Percentiles rank a stretch among this genome's conserved stretches.
These are phyloP conservation scores for Pyralis farinalis DNA, from an alignment of 2,888 invertebrate genomes.

Conservation along the genomic window DNA sequence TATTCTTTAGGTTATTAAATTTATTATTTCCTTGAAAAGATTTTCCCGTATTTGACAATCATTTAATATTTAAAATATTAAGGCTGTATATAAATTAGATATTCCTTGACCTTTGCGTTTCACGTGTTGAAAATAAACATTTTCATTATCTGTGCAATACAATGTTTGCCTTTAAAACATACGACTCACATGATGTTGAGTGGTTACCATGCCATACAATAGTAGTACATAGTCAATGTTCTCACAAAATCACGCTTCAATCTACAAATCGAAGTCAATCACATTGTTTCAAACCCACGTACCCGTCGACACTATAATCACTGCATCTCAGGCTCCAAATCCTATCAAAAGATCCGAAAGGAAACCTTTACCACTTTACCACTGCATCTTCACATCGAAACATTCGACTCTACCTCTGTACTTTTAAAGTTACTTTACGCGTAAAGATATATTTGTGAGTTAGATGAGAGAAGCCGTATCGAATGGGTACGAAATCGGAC, in stretches of 20 bases:
- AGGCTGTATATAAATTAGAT: too few species aligned
- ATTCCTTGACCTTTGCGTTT: too few species aligned
- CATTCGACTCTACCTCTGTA: slow-evolving; percentile 26
- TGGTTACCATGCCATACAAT: too few species aligned
- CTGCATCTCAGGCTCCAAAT: slow-evolving; percentile 21
- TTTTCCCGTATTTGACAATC: too few species aligned
- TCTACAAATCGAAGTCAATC: slow-evolving; percentile 6
- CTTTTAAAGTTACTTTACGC: slow-evolving; percentile 16
- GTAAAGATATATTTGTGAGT: slow-evolving; percentile 29
- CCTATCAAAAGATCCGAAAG: slow-evolving; percentile 57
- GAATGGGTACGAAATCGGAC: slow-evolving; percentile 69
- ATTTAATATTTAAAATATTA: too few species aligned
- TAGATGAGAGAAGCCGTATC: slow-evolving; percentile 59
- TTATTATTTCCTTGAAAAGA: too few species aligned
- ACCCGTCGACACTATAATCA: slow-evolving; percentile 9
- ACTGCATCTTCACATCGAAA: slow-evolving; percentile 8
- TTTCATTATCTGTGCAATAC: too few species aligned
- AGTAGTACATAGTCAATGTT: too few species aligned
- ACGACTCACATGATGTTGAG: too few species aligned
- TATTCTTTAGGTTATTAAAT: too few species aligned
- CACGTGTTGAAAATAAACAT: too few species aligned
- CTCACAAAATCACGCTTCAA: not conserved
- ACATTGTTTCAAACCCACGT: slow-evolving; percentile 6
- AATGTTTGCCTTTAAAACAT: too few species aligned
- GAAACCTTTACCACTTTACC: slow-evolving; percentile 23